Percentiles rank a stretch among this genome's conserved stretches.
Evolutionary conservation across 2,888 invertebrate genomes (phyloP).

Genomic region (Nysson spinosus): DNA sequence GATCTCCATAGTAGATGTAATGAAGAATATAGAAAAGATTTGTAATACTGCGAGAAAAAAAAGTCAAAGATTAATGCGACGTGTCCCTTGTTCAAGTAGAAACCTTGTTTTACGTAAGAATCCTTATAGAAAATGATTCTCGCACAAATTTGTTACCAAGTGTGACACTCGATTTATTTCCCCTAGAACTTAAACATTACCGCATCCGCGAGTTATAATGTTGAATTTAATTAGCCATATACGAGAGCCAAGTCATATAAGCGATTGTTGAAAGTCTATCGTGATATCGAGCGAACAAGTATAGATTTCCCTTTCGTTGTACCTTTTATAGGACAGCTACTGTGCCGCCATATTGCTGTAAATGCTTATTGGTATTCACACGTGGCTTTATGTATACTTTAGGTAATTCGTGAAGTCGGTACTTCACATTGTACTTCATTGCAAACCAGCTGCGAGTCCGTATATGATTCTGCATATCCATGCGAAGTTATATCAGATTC

Average conservation of each 20-base stretch:
- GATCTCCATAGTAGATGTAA: no score
- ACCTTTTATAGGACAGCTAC: conserved; percentile 21
- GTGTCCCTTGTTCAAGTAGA: no score
- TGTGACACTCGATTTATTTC: background rate
- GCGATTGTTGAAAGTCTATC: conserved; percentile 19
- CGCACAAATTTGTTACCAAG: no score
- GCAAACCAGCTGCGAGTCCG: conserved; percentile 35
- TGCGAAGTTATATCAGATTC: conserved; percentile 35
- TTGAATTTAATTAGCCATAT: conserved; percentile 27
- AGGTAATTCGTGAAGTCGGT: conserved; percentile 21
- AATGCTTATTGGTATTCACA: conserved; percentile 27
- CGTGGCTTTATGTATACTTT: background rate
- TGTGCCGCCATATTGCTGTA: conserved; percentile 16
- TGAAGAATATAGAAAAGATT: no score
- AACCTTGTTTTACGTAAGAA: no score
- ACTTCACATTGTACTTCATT: background rate
- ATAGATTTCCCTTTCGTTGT: conserved; percentile 45
- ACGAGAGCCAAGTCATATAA: conserved; percentile 6
- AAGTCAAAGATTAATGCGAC: no score
- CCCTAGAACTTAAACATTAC: background rate
- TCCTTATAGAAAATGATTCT: no score
- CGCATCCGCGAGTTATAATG: background rate
- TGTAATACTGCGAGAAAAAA: no score
- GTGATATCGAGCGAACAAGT: conserved; percentile 19
- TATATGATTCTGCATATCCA: conserved; percentile 14